Percentiles rank a stretch among this genome's conserved stretches.
Conservation (phyloP, 2,888 invertebrate genomes). For the Brenthis ino region DNA sequence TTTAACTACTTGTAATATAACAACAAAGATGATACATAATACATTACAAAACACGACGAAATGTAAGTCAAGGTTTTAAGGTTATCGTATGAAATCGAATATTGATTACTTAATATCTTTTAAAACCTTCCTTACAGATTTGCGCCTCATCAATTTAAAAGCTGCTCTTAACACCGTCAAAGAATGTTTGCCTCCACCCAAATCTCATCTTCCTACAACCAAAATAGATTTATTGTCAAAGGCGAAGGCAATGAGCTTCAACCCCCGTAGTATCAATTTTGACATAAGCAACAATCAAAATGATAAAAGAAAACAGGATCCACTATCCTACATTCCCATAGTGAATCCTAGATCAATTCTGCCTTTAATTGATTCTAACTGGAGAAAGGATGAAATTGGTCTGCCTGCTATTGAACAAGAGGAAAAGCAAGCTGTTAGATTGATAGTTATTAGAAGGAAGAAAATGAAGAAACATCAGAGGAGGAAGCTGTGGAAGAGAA, state of each 20-base stretch:
- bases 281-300: conserved; percentile 59
- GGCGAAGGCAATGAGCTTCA: conserved; percentile 52
- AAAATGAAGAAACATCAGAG: conserved; percentile 95
- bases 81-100: conserved; percentile 49
- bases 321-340: conserved; percentile 68
- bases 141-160: conserved; percentile 65
- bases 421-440: conserved; percentile 87
- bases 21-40: conserved; percentile 54
- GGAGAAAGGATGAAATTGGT: conserved; percentile 74
- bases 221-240: conserved; percentile 48
- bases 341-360: conserved; percentile 71
- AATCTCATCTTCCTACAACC: conserved; percentile 35
- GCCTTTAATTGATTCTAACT: conserved; percentile 66
- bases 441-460: conserved; percentile 89
- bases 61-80: conserved; percentile 60
- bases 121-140: conserved; percentile 56
- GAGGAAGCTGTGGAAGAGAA: conserved; percentile 89
- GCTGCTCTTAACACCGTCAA: conserved; percentile 59
- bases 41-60: conserved; percentile 65
- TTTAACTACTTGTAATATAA: neutral
- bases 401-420: conserved; percentile 69
- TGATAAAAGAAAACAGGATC: conserved; percentile 60
- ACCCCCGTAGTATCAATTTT: conserved; percentile 62
- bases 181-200: conserved; percentile 53
- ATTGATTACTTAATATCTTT: conserved; percentile 18